phyloP scores from a whole-genome alignment of 2,797 vertebrate genomes.

The Mormyrops boulengeri region DNA sequence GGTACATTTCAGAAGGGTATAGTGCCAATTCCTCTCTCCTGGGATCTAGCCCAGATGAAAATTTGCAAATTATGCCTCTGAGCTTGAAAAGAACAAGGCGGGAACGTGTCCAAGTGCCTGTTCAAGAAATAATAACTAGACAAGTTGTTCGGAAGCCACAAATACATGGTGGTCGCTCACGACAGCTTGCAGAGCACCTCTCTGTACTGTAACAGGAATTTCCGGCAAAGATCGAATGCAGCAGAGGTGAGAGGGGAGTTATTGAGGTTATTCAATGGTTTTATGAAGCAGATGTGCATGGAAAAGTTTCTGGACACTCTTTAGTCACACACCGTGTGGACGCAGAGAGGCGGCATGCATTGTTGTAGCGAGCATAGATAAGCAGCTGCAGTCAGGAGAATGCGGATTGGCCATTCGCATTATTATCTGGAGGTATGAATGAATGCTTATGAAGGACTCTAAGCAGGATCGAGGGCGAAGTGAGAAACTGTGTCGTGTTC shows the following conservation, averaged over 20 bases:
- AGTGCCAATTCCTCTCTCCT: background rate
- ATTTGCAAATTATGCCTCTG: background rate
- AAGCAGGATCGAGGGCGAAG: background rate
- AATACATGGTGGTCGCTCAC: background rate
- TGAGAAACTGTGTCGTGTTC: background rate
- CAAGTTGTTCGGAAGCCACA: background rate
- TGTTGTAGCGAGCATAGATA: background rate
- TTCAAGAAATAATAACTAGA: background rate
- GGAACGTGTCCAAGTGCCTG: background rate
- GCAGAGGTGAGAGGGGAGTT: background rate
- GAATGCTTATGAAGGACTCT: background rate
- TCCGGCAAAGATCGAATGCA: background rate
- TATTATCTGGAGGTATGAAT: background rate
- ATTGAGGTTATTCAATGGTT: background rate
- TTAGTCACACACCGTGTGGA: background rate
- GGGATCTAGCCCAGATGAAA: slow-evolving; percentile 8
- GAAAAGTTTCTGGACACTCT: background rate
- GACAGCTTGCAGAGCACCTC: background rate
- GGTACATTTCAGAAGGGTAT: background rate
- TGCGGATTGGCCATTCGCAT: background rate
- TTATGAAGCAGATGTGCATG: background rate
- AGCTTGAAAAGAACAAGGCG: background rate
- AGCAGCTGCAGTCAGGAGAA: background rate
- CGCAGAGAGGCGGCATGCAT: background rate
- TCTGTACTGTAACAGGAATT: background rate